phyloP scores from a whole-genome alignment of 2,797 vertebrate genomes.

The Tragopan temminckii region DNA sequence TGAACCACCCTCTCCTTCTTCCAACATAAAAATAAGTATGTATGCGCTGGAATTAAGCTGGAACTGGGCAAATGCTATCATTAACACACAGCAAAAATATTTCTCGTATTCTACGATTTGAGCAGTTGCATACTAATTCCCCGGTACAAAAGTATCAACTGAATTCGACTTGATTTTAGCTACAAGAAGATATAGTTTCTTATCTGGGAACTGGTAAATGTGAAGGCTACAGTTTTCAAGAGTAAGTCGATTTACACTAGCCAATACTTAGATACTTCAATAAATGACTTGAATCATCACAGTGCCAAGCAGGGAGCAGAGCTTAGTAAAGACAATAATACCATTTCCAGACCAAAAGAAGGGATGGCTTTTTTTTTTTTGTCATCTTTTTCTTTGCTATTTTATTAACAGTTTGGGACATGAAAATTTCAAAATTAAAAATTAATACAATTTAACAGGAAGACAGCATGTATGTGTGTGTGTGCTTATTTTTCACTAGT shows the following conservation, averaged over 20 bases:
- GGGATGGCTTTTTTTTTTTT: not conserved
- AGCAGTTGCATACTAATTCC: not conserved
- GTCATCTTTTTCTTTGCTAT: not conserved
- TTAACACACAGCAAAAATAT: not conserved
- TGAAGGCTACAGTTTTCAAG: not conserved
- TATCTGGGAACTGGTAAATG: not conserved
- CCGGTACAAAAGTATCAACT: not conserved
- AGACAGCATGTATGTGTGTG: fast-evolving
- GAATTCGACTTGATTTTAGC: not conserved
- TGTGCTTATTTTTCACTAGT: not conserved
- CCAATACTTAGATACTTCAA: not conserved
- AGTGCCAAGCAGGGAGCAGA: not conserved
- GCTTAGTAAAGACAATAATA: not conserved
- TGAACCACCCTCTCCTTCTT: not conserved
- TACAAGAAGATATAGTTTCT: not conserved
- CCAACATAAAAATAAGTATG: not conserved
- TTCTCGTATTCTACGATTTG: not conserved
- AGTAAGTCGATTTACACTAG: not conserved
- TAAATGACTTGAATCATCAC: not conserved
- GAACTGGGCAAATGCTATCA: not conserved
- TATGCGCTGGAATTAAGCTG: not conserved
- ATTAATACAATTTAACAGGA: not conserved
- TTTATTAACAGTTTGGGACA: not conserved
- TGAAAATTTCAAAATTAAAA: not conserved
- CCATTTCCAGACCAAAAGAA: not conserved